Base-by-base conservation (phyloP, 2,113 vertebrate genomes). In the Clarias magur region DNA sequence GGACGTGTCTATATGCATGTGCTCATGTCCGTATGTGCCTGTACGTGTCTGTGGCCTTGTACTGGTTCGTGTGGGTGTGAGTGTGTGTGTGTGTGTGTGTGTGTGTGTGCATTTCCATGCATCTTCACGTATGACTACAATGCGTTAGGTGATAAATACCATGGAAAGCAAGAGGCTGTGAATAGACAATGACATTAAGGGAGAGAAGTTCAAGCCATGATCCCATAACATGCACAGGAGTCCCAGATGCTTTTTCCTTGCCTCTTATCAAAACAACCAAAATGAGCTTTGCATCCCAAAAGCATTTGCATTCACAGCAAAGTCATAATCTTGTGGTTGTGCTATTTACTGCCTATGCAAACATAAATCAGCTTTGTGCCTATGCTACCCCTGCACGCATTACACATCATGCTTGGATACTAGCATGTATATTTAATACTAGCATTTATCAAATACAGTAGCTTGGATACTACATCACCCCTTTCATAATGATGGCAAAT, bases 61-160 rank as follows among this genome's bases (percentile, higher is more conserved):
- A 4, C 10, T 59, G 48, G 21, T 62, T 38, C 3, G 63, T 65
- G 21, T 19, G 2, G 19, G 21, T 62, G n/a, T n/a, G n/a, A n/a
- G n/a, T n/a, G n/a, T n/a, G n/a, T n/a, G n/a, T n/a, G n/a, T n/a
- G n/a, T n/a, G 21, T 1, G 8, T 10, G 23, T 30, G 30, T 10
- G 23, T 38, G 30, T 72, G 30, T 72, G 8, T 3, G 8, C 13
- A 2, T n/a, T 38, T 73, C 70, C 70, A 34, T 34, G 12, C 67
- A 70, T 34, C 48, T 48, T 48, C 48, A 48, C 7, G 27, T 70
- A 70, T 34, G 67, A 30, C 27, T 38, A 25, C 72, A 48, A 4
- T 21, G 53, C 21, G 25, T 75, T 75, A 85, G 48, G 21, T 23
- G 72, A 67, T 53, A 75, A 76, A 83, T 67, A 83, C 59, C 81